Conservation (phyloP, 2,797 vertebrate genomes). For the Salmo trutta region DNA sequence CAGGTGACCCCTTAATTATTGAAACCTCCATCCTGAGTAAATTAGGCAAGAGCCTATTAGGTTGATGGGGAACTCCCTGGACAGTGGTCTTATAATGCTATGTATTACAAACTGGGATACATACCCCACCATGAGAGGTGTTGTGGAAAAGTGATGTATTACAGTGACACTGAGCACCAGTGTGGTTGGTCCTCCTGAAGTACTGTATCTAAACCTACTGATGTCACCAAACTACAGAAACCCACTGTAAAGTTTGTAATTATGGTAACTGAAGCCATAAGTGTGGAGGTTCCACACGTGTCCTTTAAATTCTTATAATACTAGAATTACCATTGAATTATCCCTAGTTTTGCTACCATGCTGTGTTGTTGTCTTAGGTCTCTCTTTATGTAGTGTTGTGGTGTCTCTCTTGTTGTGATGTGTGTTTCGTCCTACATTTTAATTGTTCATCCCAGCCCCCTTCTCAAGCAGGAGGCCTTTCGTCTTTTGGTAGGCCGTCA, state of each 20-base stretch:
- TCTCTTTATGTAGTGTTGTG: too few relatives aligned
- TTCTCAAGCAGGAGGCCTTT: too few relatives aligned
- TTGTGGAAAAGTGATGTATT: neutral
- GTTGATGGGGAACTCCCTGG: neutral
- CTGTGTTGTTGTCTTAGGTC: too few relatives aligned
- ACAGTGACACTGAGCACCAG: constrained; percentile 1
- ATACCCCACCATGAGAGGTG: neutral
- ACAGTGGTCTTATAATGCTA: neutral
- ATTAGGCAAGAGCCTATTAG: neutral
- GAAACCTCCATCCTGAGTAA: neutral
- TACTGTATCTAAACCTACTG: too few relatives aligned
- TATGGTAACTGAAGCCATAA: neutral
- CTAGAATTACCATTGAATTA: too few relatives aligned
- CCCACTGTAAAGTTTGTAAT: neutral
- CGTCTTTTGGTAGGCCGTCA: too few relatives aligned
- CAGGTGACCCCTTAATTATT: neutral
- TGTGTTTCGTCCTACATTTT: too few relatives aligned
- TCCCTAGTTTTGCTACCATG: too few relatives aligned
- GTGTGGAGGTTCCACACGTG: neutral
- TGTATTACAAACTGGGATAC: constrained; percentile 5
- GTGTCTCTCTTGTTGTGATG: too few relatives aligned
- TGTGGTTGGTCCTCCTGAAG: too few relatives aligned
- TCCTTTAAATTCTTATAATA: too few relatives aligned
- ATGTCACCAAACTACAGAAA: neutral
- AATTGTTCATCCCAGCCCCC: too few relatives aligned